phyloP scores from a whole-genome alignment of 2,113 vertebrate species.

The Epinephelus lanceolatus region DNA sequence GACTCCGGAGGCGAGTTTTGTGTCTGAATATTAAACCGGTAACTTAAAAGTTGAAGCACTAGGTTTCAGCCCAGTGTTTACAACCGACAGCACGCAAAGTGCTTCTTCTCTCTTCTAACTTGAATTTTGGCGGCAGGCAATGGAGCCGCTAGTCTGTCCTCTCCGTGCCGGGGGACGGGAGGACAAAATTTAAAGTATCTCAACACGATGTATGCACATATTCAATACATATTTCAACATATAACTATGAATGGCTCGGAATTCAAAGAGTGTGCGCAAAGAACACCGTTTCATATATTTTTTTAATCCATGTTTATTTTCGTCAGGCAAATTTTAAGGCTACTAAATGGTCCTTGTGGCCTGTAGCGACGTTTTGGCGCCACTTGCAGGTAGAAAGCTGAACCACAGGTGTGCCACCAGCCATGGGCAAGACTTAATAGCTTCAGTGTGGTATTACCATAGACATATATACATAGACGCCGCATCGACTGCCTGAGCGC shows the following conservation, averaged over 20 bases:
- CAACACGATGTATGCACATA: not conserved
- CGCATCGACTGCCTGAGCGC: too few relatives aligned
- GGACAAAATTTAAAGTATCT: fast-evolving
- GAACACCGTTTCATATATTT: fast-evolving
- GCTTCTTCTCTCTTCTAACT: slow-evolving; percentile 46
- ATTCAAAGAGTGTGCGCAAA: fast-evolving
- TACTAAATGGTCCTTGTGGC: not conserved
- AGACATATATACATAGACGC: too few relatives aligned
- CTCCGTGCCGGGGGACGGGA: slow-evolving; percentile 22
- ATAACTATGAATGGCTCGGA: fast-evolving
- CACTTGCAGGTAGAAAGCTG: slow-evolving; percentile 5
- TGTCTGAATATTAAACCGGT: not conserved
- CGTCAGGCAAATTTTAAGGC: slow-evolving; percentile 49
- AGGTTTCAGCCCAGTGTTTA: slow-evolving; percentile 24
- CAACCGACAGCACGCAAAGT: slow-evolving; percentile 14
- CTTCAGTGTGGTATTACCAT: too few relatives aligned
- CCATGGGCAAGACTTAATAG: not conserved
- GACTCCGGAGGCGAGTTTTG: not conserved
- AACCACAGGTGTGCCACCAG: not conserved
- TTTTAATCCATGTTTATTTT: slow-evolving; percentile 3
- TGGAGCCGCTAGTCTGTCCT: not conserved
- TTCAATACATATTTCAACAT: not conserved
- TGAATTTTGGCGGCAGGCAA: slow-evolving; percentile 85
- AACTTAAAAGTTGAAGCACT: not conserved
- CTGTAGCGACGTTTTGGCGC: not conserved